Conservation (phyloP, 2,113 vertebrate genomes). For the Climacteris rufus region DNA sequence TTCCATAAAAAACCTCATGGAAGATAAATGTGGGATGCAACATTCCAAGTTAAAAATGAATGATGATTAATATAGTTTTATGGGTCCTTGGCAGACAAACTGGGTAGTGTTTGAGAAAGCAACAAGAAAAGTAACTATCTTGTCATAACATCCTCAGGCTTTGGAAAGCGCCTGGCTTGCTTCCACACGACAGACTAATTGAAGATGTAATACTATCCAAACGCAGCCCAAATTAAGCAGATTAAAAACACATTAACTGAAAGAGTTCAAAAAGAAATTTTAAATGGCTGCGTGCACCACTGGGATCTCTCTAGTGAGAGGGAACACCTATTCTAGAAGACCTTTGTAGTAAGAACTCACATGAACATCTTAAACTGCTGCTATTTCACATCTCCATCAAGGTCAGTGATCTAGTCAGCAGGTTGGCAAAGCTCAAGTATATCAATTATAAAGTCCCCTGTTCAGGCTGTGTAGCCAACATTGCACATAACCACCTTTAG, state of each 20-base stretch:
- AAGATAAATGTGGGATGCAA: neutral
- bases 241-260: slow-evolving; percentile 30
- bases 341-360: neutral
- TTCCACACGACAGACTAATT: slow-evolving; percentile 20
- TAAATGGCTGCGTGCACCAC: neutral
- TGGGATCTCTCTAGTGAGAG: neutral
- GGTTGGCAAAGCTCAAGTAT: neutral
- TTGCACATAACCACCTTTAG: neutral
- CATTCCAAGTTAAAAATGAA: neutral
- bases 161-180: slow-evolving; percentile 18
- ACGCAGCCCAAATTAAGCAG: slow-evolving; percentile 1
- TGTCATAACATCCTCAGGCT: slow-evolving; percentile 55
- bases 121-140: slow-evolving; percentile 45
- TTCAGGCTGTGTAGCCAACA: neutral
- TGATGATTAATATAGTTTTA: slow-evolving; percentile 26
- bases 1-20: neutral
- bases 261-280: slow-evolving; percentile 38
- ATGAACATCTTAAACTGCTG: neutral
- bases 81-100: slow-evolving; percentile 22
- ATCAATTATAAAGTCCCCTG: neutral
- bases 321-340: neutral
- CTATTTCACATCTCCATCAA: neutral
- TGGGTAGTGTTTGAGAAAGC: slow-evolving; percentile 23
- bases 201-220: slow-evolving; percentile 26
- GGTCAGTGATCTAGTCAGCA: neutral